Evolutionary conservation across 2,113 vertebrate species (phyloP), one percentile per base, ranked within the genome.

Genomic region (Nansenia antarctica): DNA sequence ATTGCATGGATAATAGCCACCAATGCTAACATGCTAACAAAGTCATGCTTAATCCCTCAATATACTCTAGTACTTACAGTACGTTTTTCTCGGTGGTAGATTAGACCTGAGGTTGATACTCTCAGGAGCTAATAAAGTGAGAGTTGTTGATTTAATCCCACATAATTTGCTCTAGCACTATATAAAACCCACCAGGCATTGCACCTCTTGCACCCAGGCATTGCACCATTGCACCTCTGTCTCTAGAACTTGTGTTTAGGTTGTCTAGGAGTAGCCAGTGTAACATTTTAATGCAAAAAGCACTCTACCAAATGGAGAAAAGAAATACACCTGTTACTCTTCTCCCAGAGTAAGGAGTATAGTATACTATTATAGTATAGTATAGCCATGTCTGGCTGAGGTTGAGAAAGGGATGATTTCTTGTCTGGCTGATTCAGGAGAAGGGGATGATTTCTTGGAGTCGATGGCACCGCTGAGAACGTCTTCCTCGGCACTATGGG

Each of bases 401-500:
- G 39, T 4, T 4, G 39, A 15, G 0, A 42, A 42, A 42, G 39
- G 11, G 42, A 47, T 12, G 42, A 47, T n/a, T n/a, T n/a, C n/a
- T n/a, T n/a, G n/a, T n/a, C n/a, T n/a, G n/a, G n/a, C n/a, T n/a
- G n/a, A n/a, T n/a, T n/a, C 42, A 12, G n/a, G 42, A n/a, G 42
- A 12, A 47, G 42, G 2, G 42, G 42, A n/a, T n/a, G n/a, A n/a
- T n/a, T 47, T 15, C 55, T 58, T 9, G 26, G 14, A 58, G 29
- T 31, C 29, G 14, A 27, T 30, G 7, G 55, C 18, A n/a, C 55
- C 2, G 27, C 27, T 15, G 3, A 27, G 9, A 6, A n/a, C n/a
- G 4, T 0, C 11, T 57, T 7, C 3, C 24, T 30, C 29, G 4
- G 49, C 49, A 55, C 29, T 27, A 86, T 88, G 85, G 54, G 61